These are phyloP conservation scores for Latrodectus hesperus DNA, from an alignment of 2,888 invertebrate genomes.

Conservation along the genomic window DNA sequence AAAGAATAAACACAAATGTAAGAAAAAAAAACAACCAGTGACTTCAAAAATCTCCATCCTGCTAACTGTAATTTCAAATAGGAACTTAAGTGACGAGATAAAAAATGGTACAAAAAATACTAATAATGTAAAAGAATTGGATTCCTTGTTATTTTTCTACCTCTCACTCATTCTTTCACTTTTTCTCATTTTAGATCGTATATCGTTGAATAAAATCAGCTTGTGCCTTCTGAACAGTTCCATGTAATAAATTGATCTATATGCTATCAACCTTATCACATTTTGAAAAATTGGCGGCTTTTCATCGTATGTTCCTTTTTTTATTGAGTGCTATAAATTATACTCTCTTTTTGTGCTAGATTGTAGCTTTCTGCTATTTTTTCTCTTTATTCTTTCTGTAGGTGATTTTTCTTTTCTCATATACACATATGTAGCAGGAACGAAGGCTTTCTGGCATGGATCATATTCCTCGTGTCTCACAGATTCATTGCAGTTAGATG, in stretches of 20 bases:
- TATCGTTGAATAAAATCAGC: conserved; percentile 65
- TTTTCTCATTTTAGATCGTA: conserved; percentile 47
- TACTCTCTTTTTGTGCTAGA: conserved; percentile 42
- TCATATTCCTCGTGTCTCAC: conserved; percentile 29
- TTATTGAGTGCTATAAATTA: conserved; percentile 60
- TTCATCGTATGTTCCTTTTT: conserved; percentile 47
- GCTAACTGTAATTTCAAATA: conserved; percentile 53
- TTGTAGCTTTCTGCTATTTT: conserved; percentile 32
- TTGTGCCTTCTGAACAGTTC: conserved; percentile 42
- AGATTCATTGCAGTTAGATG: conserved; percentile 28
- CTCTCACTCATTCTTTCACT: conserved; percentile 28
- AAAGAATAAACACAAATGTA: conserved; percentile 17
- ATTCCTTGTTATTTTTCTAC: conserved; percentile 56
- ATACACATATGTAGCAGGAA: conserved; percentile 41
- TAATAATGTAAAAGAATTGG: conserved; percentile 46
- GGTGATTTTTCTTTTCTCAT: conserved; percentile 52
- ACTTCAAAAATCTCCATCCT: conserved; percentile 33
- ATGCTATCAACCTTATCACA: conserved; percentile 61
- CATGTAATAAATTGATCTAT: conserved; percentile 61
- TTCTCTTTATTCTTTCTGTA: conserved; percentile 27
- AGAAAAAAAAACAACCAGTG: neutral
- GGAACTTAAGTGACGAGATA: conserved; percentile 45
- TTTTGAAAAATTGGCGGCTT: conserved; percentile 63
- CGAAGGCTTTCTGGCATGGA: conserved; percentile 22
- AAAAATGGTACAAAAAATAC: conserved; percentile 30